Evolutionary conservation across 2,113 vertebrate species (phyloP).

Genomic region (Romanogobio albipinnatus): DNA sequence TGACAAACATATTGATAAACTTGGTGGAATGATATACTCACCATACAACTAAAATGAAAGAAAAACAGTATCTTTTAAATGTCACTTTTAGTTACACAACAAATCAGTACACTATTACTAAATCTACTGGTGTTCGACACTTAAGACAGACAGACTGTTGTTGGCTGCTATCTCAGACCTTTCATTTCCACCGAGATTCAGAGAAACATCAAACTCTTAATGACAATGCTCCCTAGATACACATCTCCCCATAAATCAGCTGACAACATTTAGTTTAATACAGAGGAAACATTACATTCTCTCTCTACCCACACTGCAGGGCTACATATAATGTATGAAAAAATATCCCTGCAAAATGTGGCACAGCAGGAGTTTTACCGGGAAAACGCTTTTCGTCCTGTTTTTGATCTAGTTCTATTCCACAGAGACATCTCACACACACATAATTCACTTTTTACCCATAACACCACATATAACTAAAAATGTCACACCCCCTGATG

Average conservation of each 20-base stretch:
- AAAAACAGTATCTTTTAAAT: neutral
- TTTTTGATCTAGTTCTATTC: conserved; percentile 12
- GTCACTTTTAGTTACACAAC: neutral
- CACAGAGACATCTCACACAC: neutral
- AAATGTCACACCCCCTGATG: neutral
- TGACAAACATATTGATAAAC: too few species aligned
- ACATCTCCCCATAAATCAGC: conserved; percentile 21
- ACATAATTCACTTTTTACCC: conserved; percentile 9
- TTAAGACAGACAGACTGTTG: neutral
- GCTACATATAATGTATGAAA: neutral
- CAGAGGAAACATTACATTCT: neutral
- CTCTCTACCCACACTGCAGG: neutral
- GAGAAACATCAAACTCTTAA: conserved; percentile 3
- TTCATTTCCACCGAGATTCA: conserved; percentile 10
- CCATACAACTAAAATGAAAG: neutral
- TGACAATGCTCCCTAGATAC: conserved; percentile 3
- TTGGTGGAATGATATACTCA: too few species aligned
- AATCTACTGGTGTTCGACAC: neutral
- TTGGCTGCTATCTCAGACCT: neutral
- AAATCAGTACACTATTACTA: neutral
- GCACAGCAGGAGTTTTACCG: neutral
- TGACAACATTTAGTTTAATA: conserved; percentile 17
- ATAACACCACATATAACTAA: neutral
- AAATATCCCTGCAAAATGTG: neutral
- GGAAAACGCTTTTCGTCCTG: neutral